Conservation (phyloP, 2,888 invertebrate genomes). For the Brachynemurus nebulosus region DNA sequence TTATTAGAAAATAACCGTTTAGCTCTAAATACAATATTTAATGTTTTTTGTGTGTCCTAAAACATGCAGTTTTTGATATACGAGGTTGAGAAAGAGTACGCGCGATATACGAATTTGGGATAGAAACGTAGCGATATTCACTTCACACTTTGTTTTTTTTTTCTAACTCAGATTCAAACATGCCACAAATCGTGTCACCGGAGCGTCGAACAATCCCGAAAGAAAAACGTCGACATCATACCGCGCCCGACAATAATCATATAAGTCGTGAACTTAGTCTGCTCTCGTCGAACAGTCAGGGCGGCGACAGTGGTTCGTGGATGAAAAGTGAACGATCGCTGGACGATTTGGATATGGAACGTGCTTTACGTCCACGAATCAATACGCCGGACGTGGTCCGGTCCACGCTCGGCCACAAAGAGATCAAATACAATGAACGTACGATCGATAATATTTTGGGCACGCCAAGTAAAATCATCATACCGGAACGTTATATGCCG, state of each 20-base stretch:
- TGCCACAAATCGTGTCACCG: slow-evolving; percentile 5
- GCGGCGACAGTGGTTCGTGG: slow-evolving; percentile 19
- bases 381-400: slow-evolving; percentile 80
- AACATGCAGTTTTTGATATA: no score
- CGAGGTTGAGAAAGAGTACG: no score
- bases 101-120: no score
- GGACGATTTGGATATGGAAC: slow-evolving; percentile 78
- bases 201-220: slow-evolving; percentile 56
- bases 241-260: slow-evolving; percentile 52
- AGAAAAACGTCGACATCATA: slow-evolving; percentile 75
- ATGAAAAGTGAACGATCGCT: slow-evolving; percentile 43
- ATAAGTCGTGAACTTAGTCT: slow-evolving; percentile 4
- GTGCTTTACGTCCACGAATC: slow-evolving; percentile 57
- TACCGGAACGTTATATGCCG: slow-evolving; percentile 84
- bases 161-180: no score
- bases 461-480: slow-evolving; percentile 79
- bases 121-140: no score
- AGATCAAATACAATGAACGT: slow-evolving; percentile 55
- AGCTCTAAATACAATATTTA: no score
- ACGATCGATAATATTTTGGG: slow-evolving; percentile 78
- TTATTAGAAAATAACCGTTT: no score
- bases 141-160: no score
- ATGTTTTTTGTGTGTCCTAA: no score
- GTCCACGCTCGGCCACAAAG: slow-evolving; percentile 55
- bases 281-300: background rate